Evolutionary conservation across 2,888 invertebrate genomes (phyloP).

Genomic region (Trichopoda pennipes): DNA sequence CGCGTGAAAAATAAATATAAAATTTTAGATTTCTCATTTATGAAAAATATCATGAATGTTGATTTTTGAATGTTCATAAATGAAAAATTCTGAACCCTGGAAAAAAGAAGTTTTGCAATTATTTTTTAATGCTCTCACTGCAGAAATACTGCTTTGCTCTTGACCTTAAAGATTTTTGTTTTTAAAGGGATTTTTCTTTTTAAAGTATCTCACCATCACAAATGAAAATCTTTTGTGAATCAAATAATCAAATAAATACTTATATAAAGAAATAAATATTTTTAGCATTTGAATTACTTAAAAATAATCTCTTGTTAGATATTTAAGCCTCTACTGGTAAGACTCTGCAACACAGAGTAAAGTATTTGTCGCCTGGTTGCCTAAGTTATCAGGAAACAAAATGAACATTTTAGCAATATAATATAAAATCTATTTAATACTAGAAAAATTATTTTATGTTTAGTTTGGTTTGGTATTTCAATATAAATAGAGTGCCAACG

Average conservation of each 20-base stretch:
- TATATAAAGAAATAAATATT: slow-evolving; percentile 53
- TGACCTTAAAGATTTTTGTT: slow-evolving; percentile 3
- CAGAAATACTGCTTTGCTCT: neutral
- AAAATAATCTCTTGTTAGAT: slow-evolving; percentile 52
- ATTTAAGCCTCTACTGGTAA: slow-evolving; percentile 62
- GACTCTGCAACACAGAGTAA: slow-evolving; percentile 34
- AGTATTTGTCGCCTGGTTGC: slow-evolving; percentile 21
- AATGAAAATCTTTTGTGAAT: slow-evolving; percentile 1
- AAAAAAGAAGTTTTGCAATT: too few species aligned
- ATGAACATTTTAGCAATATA: slow-evolving; percentile 36
- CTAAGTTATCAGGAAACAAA: slow-evolving; percentile 39
- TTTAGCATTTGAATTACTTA: neutral
- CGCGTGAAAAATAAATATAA: too few species aligned
- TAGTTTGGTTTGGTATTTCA: too few species aligned
- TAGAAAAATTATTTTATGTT: neutral
- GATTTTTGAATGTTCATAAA: too few species aligned
- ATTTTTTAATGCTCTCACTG: too few species aligned
- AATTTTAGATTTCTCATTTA: too few species aligned
- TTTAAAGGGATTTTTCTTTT: slow-evolving; percentile 31
- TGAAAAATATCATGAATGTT: too few species aligned
- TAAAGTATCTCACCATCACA: slow-evolving; percentile 11
- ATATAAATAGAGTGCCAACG: too few species aligned
- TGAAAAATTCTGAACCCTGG: too few species aligned
- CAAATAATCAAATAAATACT: slow-evolving; percentile 12
- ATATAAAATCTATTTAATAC: slow-evolving; percentile 17